These are phyloP conservation scores for Homarus americanus DNA, from an alignment of 1,140 invertebrate species.

Conservation along the genomic window DNA sequence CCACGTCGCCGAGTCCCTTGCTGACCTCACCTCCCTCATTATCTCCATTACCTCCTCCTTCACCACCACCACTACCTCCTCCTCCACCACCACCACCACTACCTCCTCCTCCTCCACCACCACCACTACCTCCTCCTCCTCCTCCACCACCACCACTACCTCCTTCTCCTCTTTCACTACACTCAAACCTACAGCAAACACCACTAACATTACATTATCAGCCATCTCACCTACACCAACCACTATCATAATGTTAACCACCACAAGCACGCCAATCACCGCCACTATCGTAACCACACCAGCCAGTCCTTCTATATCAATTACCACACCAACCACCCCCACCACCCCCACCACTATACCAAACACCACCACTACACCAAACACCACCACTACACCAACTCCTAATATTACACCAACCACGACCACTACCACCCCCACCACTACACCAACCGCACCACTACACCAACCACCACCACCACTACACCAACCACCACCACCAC, in stretches of 20 bases:
- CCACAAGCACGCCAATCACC: background rate
- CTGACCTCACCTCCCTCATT: background rate
- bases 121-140: background rate
- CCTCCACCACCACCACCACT: background rate
- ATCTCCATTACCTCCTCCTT: background rate
- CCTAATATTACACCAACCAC: background rate
- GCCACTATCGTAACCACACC: background rate
- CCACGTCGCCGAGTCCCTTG: background rate
- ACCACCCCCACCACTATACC: background rate
- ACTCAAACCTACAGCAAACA: background rate
- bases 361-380: background rate
- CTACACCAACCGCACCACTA: background rate
- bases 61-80: background rate
- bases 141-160: background rate
- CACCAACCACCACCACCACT: background rate
- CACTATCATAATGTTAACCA: background rate
- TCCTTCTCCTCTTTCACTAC: background rate
- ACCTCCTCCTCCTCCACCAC: too few relatives aligned
- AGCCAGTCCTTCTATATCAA: background rate
- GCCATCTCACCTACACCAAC: background rate
- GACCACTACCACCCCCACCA: background rate
- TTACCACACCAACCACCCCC: background rate
- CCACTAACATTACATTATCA: too few relatives aligned
- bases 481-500: background rate
- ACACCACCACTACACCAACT: background rate